phyloP scores from a whole-genome alignment of 2,113 vertebrate species.

The Pungitius pungitius region DNA sequence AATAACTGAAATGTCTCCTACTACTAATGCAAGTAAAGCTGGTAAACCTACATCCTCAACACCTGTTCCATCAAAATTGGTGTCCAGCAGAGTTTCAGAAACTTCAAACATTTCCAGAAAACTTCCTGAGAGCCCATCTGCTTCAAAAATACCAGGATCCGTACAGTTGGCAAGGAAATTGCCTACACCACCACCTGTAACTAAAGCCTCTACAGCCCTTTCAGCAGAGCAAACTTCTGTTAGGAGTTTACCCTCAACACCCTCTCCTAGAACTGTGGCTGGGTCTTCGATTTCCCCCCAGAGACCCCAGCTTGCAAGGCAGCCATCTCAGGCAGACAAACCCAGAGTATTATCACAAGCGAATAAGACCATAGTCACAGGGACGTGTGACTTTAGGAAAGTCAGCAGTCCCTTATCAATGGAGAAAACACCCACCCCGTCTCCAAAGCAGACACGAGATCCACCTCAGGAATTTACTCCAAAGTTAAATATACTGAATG shows the following conservation, averaged over 20 bases:
- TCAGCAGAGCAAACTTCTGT: slow-evolving; percentile 20
- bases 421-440: slow-evolving; percentile 22
- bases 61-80: slow-evolving; percentile 23
- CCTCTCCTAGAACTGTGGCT: slow-evolving; percentile 22
- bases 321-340: slow-evolving; percentile 65
- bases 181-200: slow-evolving; percentile 35
- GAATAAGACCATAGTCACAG: slow-evolving; percentile 26
- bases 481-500: slow-evolving; percentile 71
- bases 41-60: slow-evolving; percentile 23
- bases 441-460: slow-evolving; percentile 37
- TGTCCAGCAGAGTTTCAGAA: slow-evolving; percentile 47
- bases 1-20: slow-evolving; percentile 73
- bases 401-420: neutral
- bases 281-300: slow-evolving; percentile 24
- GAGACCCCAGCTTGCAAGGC: slow-evolving; percentile 64
- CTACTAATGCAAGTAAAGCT: slow-evolving; percentile 60
- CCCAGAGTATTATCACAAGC: slow-evolving; percentile 41
- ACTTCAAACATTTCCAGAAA: slow-evolving; percentile 37
- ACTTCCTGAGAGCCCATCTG: slow-evolving; percentile 41
- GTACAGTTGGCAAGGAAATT: slow-evolving; percentile 50
- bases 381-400: slow-evolving; percentile 11
- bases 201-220: neutral
- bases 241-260: slow-evolving; percentile 24
- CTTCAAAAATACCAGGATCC: slow-evolving; percentile 60
- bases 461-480: slow-evolving; percentile 33